A percentile compares a stretch with the other conserved stretches of the same genome.
Evolutionary conservation across 1,140 invertebrate genomes (phyloP).

Genomic region (Aphaenogaster ashmeadi): DNA sequence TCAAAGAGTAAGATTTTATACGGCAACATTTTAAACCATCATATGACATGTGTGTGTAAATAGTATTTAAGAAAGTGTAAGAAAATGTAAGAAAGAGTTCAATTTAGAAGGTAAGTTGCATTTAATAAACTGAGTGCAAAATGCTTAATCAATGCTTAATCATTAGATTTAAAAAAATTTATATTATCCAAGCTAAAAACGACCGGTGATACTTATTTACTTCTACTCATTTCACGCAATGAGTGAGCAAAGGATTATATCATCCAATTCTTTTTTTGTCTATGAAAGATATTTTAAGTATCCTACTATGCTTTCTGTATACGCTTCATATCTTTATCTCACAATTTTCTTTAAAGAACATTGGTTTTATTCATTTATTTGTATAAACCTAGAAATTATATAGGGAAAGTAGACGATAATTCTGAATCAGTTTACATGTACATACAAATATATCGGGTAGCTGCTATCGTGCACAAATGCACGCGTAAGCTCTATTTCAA

Average conservation of each 20-base stretch:
- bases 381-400: too few relatives aligned
- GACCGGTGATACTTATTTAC: too few relatives aligned
- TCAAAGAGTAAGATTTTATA: not conserved
- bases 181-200: not conserved
- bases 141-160: not conserved
- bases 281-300: not conserved
- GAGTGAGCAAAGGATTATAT: not conserved
- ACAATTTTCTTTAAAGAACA: not conserved
- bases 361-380: not conserved
- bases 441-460: not conserved
- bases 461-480: conserved; percentile 16
- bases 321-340: not conserved
- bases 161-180: not conserved
- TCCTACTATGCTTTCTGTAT: not conserved
- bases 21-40: too few relatives aligned
- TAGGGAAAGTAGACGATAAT: not conserved
- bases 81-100: not conserved
- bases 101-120: not conserved
- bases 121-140: not conserved
- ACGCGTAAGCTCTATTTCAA: conserved; percentile 34
- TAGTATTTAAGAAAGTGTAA: not conserved
- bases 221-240: not conserved
- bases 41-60: not conserved
- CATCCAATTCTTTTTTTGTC: not conserved
- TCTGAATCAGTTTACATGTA: not conserved